Evolutionary conservation across 2,113 vertebrate species (phyloP).

Genomic region (Phoxinus phoxinus): DNA sequence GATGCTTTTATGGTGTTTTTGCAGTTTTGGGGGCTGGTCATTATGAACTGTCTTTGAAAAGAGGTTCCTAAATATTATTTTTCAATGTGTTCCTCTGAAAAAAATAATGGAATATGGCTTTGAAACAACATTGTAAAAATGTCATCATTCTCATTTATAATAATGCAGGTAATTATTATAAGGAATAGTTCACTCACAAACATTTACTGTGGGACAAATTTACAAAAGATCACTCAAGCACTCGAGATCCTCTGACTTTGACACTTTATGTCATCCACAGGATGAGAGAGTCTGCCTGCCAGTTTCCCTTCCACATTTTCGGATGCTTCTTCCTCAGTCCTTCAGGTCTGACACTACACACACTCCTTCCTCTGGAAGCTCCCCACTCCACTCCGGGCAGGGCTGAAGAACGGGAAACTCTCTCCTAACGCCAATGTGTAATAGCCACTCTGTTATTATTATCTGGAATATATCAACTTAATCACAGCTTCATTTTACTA

Average conservation of each 20-base stretch:
- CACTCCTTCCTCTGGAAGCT: slow-evolving; percentile 43
- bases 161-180: neutral
- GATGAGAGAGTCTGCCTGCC: neutral
- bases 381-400: slow-evolving; percentile 53
- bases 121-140: neutral
- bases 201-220: neutral
- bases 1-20: neutral
- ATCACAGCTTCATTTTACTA: slow-evolving; percentile 74
- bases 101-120: neutral
- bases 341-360: slow-evolving; percentile 24
- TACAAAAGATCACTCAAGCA: neutral
- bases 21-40: neutral
- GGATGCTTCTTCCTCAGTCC: neutral
- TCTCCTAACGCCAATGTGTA: slow-evolving; percentile 64
- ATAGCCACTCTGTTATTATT: slow-evolving; percentile 75
- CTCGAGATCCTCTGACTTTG: slow-evolving; percentile 11
- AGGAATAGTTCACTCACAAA: neutral
- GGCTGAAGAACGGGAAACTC: slow-evolving; percentile 43
- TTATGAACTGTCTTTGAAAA: neutral
- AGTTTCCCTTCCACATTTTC: slow-evolving; percentile 21
- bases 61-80: neutral
- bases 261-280: neutral
- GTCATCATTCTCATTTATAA: neutral
- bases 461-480: slow-evolving; percentile 77
- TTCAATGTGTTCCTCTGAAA: neutral